Evolutionary conservation across 2,888 invertebrate genomes (phyloP), one percentile per base, ranked within the genome.

Genomic region (Cephus pulcher): DNA sequence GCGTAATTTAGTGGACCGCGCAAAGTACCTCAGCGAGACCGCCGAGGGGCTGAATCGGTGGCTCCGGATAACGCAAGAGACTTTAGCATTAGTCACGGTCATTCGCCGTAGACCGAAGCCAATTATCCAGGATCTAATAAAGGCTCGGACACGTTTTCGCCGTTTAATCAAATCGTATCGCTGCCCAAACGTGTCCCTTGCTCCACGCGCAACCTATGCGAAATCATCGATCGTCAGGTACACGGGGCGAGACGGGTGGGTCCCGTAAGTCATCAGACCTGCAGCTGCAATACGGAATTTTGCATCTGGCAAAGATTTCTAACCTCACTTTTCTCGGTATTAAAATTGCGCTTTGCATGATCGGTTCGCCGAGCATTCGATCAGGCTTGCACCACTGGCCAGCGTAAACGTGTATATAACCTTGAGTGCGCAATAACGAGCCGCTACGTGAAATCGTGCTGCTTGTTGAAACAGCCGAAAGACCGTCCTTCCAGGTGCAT

Each of bases 371-470:
- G 71, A 75, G 56, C 56, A 23, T 23, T 56, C 73, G 73, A 56
- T 74, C 30, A 35, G 68, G 76, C 74, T 79, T 76, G 76, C 79
- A 79, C 79, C 76, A 74, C 74, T 34, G 56, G 37, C 37, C 68
- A 34, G 56, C 69, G 75, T 78, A 70, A 56, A 56, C 56, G 9
- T 23, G 23, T 56, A 12, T 35, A 68, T 76, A 76, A 78, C 82
- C 83, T 82, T 84, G 82, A 76, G 79, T 76, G 81, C 77, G 80
- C 82, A 84, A 79, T 76, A 79, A 69, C 74, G 73, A 12, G 15
- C 34, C 32, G 75, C 75, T 79, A 79, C 81, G 86, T 84, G 86
- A 88, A 89, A 87, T 86, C 86, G 79, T 70, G 70, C 75, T 74
- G 79, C 78, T 84, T 83, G 83, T 79, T 80, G 84, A 84, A 81